Evolutionary conservation across 2,888 invertebrate genomes (phyloP).

Genomic region (Aspidapion aeneum): DNA sequence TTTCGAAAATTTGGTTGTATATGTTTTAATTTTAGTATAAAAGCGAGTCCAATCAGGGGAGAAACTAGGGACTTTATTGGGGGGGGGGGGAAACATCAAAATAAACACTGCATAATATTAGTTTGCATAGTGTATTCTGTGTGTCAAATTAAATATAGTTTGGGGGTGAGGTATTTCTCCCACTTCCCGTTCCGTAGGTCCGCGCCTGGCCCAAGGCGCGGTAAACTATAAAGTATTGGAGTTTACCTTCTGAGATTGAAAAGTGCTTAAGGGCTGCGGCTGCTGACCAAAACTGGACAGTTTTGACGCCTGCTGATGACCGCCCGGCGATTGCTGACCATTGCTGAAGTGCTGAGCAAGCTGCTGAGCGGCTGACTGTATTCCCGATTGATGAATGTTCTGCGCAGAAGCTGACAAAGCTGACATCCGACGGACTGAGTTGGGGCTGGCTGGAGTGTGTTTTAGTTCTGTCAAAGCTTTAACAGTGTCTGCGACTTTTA

Average conservation of each 20-base stretch:
- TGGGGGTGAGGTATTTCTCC: too few relatives aligned
- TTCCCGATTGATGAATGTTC: constrained; percentile 36
- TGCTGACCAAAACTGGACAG: constrained; percentile 36
- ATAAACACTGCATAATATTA: too few relatives aligned
- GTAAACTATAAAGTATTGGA: too few relatives aligned
- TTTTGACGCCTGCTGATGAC: constrained; percentile 2
- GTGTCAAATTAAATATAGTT: too few relatives aligned
- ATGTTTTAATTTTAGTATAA: too few relatives aligned
- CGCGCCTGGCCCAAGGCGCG: too few relatives aligned
- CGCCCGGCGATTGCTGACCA: constrained; percentile 30
- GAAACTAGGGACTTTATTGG: too few relatives aligned
- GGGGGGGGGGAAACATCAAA: too few relatives aligned
- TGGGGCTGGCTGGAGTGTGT: constrained; percentile 84
- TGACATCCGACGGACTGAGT: constrained; percentile 59
- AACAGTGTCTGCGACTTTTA: constrained; percentile 82
- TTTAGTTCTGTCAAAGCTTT: constrained; percentile 80
- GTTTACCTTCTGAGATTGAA: constrained; percentile 38
- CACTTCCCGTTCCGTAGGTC: too few relatives aligned
- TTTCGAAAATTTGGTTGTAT: too few relatives aligned
- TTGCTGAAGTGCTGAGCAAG: not conserved
- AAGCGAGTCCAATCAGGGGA: too few relatives aligned
- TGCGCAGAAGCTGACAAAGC: constrained; percentile 42
- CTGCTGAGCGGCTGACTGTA: constrained; percentile 13
- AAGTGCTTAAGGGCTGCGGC: constrained; percentile 43
- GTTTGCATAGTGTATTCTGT: too few relatives aligned